Evolutionary conservation across 2,888 invertebrate species (phyloP), one percentile per base, ranked within the genome.

Genomic region (Apoda limacodes): DNA sequence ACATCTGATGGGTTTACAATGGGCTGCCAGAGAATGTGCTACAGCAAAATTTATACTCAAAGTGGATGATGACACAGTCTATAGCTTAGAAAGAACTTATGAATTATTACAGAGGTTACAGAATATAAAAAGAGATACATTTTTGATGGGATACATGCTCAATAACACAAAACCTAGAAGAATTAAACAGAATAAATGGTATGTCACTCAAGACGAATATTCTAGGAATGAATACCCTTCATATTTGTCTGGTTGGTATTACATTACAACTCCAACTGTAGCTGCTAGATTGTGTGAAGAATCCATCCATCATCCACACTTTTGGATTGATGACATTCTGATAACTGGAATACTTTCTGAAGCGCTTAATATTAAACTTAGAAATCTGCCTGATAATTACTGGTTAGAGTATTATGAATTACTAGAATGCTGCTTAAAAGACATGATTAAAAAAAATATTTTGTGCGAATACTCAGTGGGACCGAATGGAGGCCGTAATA

Each of bases 301-400:
- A 42, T 83, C 87, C 1, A 55, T 69, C 15, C 56, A 66, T 19
- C 70, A 84, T n/a, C 72, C 83, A 10, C 90, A 88, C 48, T 95
- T 96, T 68, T 96, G 95, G 95, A 93, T 96, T 36, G 95, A 96
- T 55, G 95, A 96, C 58, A 88, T 92, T 24, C 90, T 88, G 58
- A 69, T 95, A 0, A 95, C 95, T 1, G 95, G 95, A 2, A 76
- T 93, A 27, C 65, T 95, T 15, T 82, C 88, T 5, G 69, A 85
- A 30, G 68, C 81, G 14, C 59, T 85, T 13, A 70, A 74, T 21
- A 76, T 89, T n/a, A 64, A 80, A 21, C 62, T 87, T 22, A 68
- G 65, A 32, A 84, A 86, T 29, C 60, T 90, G 9, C 69, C 71
- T 13, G 78, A 83, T 25, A 51, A 82, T 9, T 83, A 84, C 55